Evolutionary conservation across 2,113 vertebrate genomes (phyloP), one percentile per base, ranked within the genome.

Genomic region (Amazona vittata): DNA sequence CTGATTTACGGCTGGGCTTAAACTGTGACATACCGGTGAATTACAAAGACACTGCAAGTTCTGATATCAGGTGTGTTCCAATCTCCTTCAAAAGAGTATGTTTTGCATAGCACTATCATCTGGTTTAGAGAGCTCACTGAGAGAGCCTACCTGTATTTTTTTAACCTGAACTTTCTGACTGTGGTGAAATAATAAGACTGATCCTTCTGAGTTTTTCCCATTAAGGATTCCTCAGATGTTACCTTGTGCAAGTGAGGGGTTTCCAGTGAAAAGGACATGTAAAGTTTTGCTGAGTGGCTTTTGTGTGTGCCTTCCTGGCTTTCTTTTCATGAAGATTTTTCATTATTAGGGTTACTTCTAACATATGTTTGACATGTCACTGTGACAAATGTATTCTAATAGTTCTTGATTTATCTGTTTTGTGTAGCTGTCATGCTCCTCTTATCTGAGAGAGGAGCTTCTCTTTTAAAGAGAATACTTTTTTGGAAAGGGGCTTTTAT

Each of bases 401-500:
- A 93, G 39, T 65, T 81, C n/a, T 88, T 74, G 24, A 53, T 92
- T 96, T 87, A 46, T 53, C 16, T 76, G 33, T 26, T 92, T 76
- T 67, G 14, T 81, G 3, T 46, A 60, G 31, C 35, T 85, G 6
- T 94, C n/a, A 14, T 85, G 87, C 37, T 41, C 17, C 10, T 20
- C 31, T 89, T 93, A 71, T n/a, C 63, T 81, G 68, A 91, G 55
- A 52, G 44, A 84, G 64, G 55, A 79, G 37, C 31, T 31, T 52
- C 44, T 75, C 25, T 91, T 49, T 83, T 24, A 6, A 71, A 65
- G 49, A 52, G 9, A 43, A 68, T 14, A 2, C 31, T 53, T 67
- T 81, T 83, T 82, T 33, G 37, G 4, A 79, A 83, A 78, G n/a
- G 73, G 29, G 10, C 6, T 4, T 94, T 94, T 86, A 35, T 57